Conservation (phyloP, 2,113 vertebrate species). For the Pithys albifrons region DNA sequence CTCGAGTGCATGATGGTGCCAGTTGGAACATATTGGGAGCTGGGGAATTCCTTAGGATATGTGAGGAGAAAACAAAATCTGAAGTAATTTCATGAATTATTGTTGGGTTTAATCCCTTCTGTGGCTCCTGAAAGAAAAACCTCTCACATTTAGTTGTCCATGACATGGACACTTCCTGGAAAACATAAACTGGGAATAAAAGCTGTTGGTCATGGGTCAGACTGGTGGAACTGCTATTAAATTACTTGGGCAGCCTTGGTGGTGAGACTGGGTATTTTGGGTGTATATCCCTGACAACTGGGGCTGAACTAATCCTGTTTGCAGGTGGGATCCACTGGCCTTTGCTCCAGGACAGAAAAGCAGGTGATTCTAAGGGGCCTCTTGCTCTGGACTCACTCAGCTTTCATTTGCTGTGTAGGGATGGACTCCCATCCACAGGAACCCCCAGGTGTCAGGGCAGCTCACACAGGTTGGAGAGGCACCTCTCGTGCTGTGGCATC, state of each 20-base stretch:
- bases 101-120: conserved; percentile 26
- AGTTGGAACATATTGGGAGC: conserved; percentile 43
- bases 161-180: not conserved
- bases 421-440: not conserved
- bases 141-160: not conserved
- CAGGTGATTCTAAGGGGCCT: not conserved
- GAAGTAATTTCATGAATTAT: conserved; percentile 34
- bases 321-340: not conserved
- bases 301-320: not conserved
- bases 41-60: conserved; percentile 52
- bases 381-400: not conserved
- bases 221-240: not conserved
- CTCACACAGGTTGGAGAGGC: not conserved
- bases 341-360: not conserved
- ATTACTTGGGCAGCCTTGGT: not conserved
- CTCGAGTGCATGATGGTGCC: conserved; percentile 20
- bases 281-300: not conserved
- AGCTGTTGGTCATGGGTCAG: not conserved
- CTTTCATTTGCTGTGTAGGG: not conserved
- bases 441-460: too few relatives aligned
- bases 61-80: not conserved
- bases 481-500: not conserved
- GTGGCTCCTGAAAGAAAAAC: conserved; percentile 28
- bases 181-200: not conserved
- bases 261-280: not conserved